These are phyloP conservation scores for Falco cherrug DNA, from an alignment of 2,797 vertebrate genomes.

Conservation along the genomic window DNA sequence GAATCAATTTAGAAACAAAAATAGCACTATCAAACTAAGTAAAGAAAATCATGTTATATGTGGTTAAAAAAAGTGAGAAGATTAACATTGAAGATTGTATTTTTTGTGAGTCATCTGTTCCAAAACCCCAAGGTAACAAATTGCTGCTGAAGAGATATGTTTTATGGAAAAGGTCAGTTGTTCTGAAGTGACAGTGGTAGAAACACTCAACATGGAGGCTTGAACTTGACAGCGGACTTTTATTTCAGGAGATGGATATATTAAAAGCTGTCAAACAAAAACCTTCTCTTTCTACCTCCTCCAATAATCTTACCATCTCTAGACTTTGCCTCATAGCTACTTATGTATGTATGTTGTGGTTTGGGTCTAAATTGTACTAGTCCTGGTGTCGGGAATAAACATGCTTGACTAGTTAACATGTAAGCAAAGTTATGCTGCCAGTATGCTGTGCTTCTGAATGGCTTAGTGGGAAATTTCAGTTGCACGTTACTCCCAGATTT, in stretches of 20 bases:
- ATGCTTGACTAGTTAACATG: neutral
- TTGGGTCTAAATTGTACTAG: neutral
- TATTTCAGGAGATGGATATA: neutral
- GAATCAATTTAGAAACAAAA: neutral
- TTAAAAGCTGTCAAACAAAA: neutral
- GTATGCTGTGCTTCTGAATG: neutral
- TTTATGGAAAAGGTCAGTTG: slow-evolving; percentile 32
- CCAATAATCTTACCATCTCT: neutral
- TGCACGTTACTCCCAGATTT: neutral
- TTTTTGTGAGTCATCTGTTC: neutral
- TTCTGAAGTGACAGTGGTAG: neutral
- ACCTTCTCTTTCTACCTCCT: neutral
- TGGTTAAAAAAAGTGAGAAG: neutral
- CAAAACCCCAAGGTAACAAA: neutral
- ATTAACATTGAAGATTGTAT: neutral
- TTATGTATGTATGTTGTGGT: neutral
- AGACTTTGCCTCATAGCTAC: neutral
- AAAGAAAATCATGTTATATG: neutral
- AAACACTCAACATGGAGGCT: neutral
- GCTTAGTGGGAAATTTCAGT: neutral
- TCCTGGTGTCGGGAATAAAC: neutral
- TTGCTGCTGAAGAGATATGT: neutral
- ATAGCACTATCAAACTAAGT: neutral
- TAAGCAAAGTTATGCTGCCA: neutral
- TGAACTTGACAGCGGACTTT: neutral